These are phyloP conservation scores for Saturnia japonica DNA, from an alignment of 2,888 invertebrate species.

Conservation along the genomic window DNA sequence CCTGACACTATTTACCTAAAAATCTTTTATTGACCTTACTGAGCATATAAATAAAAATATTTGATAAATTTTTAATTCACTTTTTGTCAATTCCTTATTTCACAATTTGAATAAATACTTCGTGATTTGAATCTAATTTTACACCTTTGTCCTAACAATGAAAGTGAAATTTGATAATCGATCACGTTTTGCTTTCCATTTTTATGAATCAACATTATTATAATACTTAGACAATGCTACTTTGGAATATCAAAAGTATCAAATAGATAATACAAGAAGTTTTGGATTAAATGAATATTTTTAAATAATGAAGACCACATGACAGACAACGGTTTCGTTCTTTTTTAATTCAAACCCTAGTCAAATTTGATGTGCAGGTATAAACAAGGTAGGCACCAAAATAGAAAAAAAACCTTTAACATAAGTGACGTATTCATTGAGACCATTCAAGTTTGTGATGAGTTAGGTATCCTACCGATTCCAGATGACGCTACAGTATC, in stretches of 20 bases:
- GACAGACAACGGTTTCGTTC: too few relatives aligned
- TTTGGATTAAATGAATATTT: background rate
- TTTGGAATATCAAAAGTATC: background rate
- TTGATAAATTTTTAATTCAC: background rate
- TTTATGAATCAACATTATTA: constrained; percentile 31
- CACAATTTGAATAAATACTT: constrained; percentile 32
- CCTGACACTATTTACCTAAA: too few relatives aligned
- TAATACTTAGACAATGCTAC: constrained; percentile 8
- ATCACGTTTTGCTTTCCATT: constrained; percentile 74
- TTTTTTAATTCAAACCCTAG: too few relatives aligned
- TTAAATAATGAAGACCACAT: background rate
- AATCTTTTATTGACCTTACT: too few relatives aligned
- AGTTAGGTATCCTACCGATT: too few relatives aligned
- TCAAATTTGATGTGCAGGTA: too few relatives aligned
- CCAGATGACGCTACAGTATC: too few relatives aligned
- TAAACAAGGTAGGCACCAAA: too few relatives aligned
- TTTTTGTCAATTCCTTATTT: constrained; percentile 4
- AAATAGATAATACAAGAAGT: background rate
- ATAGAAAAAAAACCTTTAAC: too few relatives aligned
- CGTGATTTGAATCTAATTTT: constrained; percentile 40
- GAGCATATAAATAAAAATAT: too few relatives aligned
- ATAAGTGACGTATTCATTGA: too few relatives aligned
- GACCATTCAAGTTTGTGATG: too few relatives aligned
- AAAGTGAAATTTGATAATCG: constrained; percentile 72
- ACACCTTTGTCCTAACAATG: constrained; percentile 53